Conservation (phyloP, 2,113 vertebrate species). For the Typhlomys cinereus region DNA sequence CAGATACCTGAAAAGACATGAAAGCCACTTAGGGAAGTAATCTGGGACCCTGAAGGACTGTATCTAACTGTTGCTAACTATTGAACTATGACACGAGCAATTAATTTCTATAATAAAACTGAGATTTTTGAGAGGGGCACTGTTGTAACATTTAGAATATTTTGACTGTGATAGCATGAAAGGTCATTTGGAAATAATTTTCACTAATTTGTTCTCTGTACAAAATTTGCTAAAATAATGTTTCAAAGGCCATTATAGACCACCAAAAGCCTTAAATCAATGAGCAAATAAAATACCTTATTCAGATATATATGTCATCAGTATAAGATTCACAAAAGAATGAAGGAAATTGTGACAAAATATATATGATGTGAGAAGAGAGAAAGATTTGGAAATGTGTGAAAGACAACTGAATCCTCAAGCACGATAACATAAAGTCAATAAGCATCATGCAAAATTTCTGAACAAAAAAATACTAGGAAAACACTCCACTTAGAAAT, state of each 20-base stretch:
- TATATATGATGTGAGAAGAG: neutral
- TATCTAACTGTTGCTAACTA: neutral
- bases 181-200: neutral
- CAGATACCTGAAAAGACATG: neutral
- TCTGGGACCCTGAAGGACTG: neutral
- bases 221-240: neutral
- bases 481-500: conserved; percentile 18
- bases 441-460: neutral
- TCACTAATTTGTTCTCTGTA: neutral
- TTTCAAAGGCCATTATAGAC: neutral
- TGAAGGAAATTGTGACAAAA: neutral
- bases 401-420: neutral
- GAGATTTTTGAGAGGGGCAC: neutral
- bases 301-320: neutral
- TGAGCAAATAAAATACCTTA: neutral
- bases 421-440: neutral
- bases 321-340: neutral
- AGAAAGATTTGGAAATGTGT: neutral
- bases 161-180: neutral
- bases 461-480: conserved; percentile 1
- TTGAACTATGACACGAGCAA: neutral
- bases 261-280: neutral
- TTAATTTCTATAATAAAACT: neutral
- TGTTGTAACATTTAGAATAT: neutral
- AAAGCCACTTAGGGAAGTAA: neutral